Conservation (phyloP, 35 echinoderm and acorn worm genomes). For the Ptychodera flava region DNA sequence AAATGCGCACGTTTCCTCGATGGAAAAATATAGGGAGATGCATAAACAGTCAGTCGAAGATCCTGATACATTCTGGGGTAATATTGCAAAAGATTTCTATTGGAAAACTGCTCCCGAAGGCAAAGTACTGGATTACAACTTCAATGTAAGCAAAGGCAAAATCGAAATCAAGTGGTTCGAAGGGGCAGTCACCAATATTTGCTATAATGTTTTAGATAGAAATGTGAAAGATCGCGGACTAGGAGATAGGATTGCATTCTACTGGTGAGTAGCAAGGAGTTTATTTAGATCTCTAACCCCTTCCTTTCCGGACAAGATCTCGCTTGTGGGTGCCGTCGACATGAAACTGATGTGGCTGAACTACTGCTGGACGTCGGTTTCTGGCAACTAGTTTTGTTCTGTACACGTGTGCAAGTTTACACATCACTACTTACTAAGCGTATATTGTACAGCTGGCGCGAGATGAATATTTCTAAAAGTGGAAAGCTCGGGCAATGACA, state of each 20-base stretch:
- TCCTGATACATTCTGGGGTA: conserved; percentile 71
- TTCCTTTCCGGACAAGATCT: no score
- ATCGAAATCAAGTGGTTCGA: conserved; percentile 90
- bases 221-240: conserved; percentile 73
- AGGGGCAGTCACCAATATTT: conserved; percentile 86
- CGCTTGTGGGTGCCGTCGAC: no score
- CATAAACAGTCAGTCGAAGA: conserved; percentile 77
- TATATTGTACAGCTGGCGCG: no score
- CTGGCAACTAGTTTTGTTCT: background rate
- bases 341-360: background rate
- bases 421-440: no score
- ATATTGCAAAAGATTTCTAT: conserved; percentile 75
- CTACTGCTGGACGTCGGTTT: background rate
- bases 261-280: conserved; percentile 65
- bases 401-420: background rate
- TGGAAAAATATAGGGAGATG: conserved; percentile 68
- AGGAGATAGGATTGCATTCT: conserved; percentile 82
- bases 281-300: no score
- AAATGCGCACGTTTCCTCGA: conserved; percentile 63
- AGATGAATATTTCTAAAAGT: no score
- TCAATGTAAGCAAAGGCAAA: conserved; percentile 60
- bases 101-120: conserved; percentile 57
- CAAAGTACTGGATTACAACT: conserved; percentile 81
- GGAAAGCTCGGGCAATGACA: no score
- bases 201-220: conserved; percentile 96